Evolutionary conservation across 2,113 vertebrate species (phyloP), one percentile per base, ranked within the genome.

Genomic region (Prinia subflava): DNA sequence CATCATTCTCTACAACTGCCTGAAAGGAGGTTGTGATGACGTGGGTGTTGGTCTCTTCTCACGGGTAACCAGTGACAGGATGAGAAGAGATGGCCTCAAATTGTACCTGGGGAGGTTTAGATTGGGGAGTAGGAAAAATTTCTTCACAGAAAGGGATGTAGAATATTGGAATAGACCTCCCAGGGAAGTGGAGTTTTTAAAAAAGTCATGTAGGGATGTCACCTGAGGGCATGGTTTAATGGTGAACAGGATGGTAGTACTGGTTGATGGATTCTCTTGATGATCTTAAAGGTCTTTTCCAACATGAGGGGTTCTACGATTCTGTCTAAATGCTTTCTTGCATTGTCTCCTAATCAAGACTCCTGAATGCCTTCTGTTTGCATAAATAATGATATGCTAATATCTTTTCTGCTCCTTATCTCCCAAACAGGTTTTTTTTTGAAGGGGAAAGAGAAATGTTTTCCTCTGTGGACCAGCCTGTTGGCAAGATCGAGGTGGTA

Each of bases 281-380:
- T 28, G 39, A 35, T 42, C 47, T 30, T 30, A n/a, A 68, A 30
- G 53, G 28, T 68, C 60, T 35, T 69, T 62, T 55, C 70, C 41
- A 55, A 16, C 3, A 9, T 49, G 31, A 69, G 19, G 56, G n/a
- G 55, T 30, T 62, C 39, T n/a, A 0, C 0, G 1, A 22, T 47
- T 69, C n/a, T 37, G 16, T 33, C 35, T 30, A 69, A 42, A 47
- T 69, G 6, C 25, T 90, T 69, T 77, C 37, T 70, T 68, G 19
- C 64, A 27, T 57, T 76, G 19, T 76, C 23, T 73, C 46, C 30
- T 53, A 47, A 46, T 69, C 41, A 52, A 75, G 42, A 27, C 25
- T 79, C 37, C 24, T 0, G 1, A 84, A 79, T 4, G 7, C 67
- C 31, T 83, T 86, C 71, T 85, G 39, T 75, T 65, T 64, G 27